A percentile compares a stretch with the other conserved stretches of the same genome.
phyloP scores from a whole-genome alignment of 2,888 invertebrate genomes.

The Drosophila nr. perissopoda region DNA sequence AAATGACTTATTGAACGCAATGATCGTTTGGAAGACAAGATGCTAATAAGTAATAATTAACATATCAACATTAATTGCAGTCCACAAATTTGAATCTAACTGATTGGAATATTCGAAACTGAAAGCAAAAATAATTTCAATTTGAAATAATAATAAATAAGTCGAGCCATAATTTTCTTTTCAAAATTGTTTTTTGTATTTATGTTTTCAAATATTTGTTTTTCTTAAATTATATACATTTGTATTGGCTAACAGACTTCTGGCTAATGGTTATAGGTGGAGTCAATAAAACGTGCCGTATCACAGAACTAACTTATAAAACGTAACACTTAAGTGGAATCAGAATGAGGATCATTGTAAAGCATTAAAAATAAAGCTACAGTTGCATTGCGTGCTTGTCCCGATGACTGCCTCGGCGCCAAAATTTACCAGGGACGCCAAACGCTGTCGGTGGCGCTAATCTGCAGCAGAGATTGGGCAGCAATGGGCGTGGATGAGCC shows the following conservation, averaged over 20 bases:
- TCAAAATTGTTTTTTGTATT: conserved; percentile 43
- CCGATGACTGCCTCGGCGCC: conserved; percentile 24
- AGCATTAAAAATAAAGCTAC: conserved; percentile 71
- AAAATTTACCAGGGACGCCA: conserved; percentile 83
- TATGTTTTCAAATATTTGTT: conserved; percentile 25
- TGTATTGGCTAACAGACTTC: conserved; percentile 66
- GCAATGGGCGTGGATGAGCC: conserved; percentile 50
- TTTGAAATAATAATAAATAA: conserved; percentile 28
- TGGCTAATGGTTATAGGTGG: conserved; percentile 58
- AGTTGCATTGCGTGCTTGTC: conserved; percentile 67
- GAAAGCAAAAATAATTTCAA: conserved; percentile 6
- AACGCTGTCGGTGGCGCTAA: conserved; percentile 69
- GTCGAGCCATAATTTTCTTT: conserved; percentile 13
- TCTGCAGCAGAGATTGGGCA: conserved; percentile 67
- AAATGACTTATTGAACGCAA: not conserved
- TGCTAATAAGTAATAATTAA: conserved; percentile 2
- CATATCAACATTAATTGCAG: not conserved
- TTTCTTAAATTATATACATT: conserved; percentile 50
- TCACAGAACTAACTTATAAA: conserved; percentile 80
- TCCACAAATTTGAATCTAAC: conserved; percentile 1
- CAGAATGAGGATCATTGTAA: conserved; percentile 77
- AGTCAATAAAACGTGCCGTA: conserved; percentile 80
- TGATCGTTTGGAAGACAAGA: conserved; percentile 9
- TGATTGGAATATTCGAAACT: conserved; percentile 12
- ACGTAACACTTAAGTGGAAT: conserved; percentile 66